phyloP scores from a whole-genome alignment of 2,797 vertebrate genomes.

The Cichlasoma orientale region DNA sequence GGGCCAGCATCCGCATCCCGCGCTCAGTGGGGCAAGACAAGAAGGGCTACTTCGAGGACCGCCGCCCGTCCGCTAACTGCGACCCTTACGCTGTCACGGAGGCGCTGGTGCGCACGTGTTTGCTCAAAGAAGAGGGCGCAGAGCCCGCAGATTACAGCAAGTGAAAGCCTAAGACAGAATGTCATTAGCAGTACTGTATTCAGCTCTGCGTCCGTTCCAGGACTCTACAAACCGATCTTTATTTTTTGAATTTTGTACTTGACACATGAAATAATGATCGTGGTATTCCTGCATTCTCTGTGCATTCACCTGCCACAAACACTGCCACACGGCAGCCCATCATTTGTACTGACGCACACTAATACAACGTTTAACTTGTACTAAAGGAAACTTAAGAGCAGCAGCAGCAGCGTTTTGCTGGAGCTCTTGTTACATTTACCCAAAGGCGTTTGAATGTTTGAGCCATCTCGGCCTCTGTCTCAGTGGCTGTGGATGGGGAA shows the following conservation, averaged over 20 bases:
- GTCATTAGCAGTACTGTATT: conserved; percentile 32
- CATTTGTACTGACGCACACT: not conserved
- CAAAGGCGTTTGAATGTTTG: conserved; percentile 55
- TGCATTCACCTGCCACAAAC: not conserved
- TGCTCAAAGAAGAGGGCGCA: conserved; percentile 89
- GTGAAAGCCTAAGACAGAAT: conserved; percentile 25
- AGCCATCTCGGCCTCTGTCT: conserved; percentile 13
- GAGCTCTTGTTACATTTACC: conserved; percentile 12
- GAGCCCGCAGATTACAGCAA: conserved; percentile 85
- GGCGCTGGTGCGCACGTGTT: conserved; percentile 90
- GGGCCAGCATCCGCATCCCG: conserved; percentile 95
- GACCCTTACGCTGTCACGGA: conserved; percentile 93
- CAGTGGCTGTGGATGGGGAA: not conserved
- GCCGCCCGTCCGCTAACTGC: conserved; percentile 94
- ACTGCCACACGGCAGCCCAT: conserved; percentile 26
- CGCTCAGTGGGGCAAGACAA: conserved; percentile 89
- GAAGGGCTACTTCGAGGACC: conserved; percentile 96
- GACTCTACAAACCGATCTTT: not conserved
- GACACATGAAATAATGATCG: conserved; percentile 13
- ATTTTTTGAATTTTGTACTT: conserved; percentile 10
- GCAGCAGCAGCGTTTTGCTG: conserved; percentile 14
- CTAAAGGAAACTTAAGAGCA: conserved; percentile 25
- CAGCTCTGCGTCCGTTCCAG: conserved; percentile 3
- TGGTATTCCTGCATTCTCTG: not conserved
- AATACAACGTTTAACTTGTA: conserved; percentile 29